phyloP scores from a whole-genome alignment of 2,888 invertebrate genomes.

The Formica aserva region DNA sequence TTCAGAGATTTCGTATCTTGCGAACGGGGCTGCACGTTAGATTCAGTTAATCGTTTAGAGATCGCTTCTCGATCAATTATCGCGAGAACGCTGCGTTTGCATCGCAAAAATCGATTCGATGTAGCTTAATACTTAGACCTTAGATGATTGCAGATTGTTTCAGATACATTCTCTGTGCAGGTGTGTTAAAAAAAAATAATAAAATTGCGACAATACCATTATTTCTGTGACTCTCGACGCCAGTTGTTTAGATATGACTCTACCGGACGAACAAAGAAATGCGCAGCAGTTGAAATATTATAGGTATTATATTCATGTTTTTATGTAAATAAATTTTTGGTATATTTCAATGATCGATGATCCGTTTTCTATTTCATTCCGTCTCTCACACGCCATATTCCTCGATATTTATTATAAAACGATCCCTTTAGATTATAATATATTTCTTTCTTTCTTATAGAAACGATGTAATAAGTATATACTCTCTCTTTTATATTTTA shows the following conservation, averaged over 20 bases:
- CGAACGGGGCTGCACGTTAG: constrained; percentile 58
- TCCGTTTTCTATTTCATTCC: neutral
- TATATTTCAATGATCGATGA: constrained; percentile 81
- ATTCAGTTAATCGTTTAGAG: constrained; percentile 40
- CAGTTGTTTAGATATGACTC: constrained; percentile 73
- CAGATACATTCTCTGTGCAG: constrained; percentile 64
- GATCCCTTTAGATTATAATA: neutral
- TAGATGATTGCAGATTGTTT: constrained; percentile 67
- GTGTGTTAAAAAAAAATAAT: constrained; percentile 66
- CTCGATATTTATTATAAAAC: neutral
- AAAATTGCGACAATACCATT: constrained; percentile 79
- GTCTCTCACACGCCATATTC: too few species aligned
- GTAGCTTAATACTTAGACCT: constrained; percentile 66
- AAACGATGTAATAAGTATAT: neutral
- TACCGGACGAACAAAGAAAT: constrained; percentile 71
- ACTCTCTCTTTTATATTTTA: neutral
- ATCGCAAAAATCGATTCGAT: constrained; percentile 69
- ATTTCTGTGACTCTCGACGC: constrained; percentile 73
- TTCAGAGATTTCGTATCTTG: constrained; percentile 43
- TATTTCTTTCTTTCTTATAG: neutral
- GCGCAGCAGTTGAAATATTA: constrained; percentile 82
- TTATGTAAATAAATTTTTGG: constrained; percentile 85
- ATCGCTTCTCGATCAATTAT: constrained; percentile 43
- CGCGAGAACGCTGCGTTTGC: constrained; percentile 61
- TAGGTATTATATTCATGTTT: constrained; percentile 84